Base-by-base conservation (phyloP, 23 tunicate genomes). In the Ciona savignyi region DNA sequence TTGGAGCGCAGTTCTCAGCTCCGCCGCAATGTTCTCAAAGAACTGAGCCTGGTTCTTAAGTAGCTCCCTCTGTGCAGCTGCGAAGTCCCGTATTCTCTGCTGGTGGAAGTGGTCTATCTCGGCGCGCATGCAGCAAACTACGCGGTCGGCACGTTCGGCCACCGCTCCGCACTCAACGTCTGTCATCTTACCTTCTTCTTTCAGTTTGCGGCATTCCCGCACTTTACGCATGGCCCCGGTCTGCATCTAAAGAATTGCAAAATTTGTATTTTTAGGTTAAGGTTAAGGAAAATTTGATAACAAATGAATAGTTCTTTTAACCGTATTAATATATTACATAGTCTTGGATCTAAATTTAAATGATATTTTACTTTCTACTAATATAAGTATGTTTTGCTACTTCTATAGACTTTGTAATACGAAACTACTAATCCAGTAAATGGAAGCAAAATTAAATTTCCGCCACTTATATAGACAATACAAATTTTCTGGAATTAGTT, bases 221-320 rank as follows among this genome's bases (percentile, higher is more conserved):
- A 90, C 89, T 77, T 90, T 90, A 15, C 97, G 71, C 81, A 84
- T 42, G 24, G 97, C 97, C 2, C 97, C 97, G 28, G 85, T 78
- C 64, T 90, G 90, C 78, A 90, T 75, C 97, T 90, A 71, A 48
- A 77, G 29, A n/a, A n/a, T n/a, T n/a, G n/a, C n/a, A n/a, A n/a
- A n/a, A n/a, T n/a, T n/a, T n/a, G n/a, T n/a, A n/a, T n/a, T n/a
- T n/a, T n/a, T n/a, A n/a, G n/a, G n/a, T n/a, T n/a, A n/a, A n/a
- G n/a, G n/a, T n/a, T n/a, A n/a, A n/a, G n/a, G n/a, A n/a, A n/a
- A n/a, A n/a, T n/a, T n/a, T n/a, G n/a, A n/a, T n/a, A n/a, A n/a
- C n/a, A n/a, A n/a, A n/a, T n/a, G n/a, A n/a, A n/a, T n/a, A n/a
- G n/a, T n/a, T n/a, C n/a, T n/a, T n/a, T n/a, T n/a, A n/a, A n/a